Conservation (phyloP, 2,888 invertebrate genomes). For the Mesoligia furuncula region DNA sequence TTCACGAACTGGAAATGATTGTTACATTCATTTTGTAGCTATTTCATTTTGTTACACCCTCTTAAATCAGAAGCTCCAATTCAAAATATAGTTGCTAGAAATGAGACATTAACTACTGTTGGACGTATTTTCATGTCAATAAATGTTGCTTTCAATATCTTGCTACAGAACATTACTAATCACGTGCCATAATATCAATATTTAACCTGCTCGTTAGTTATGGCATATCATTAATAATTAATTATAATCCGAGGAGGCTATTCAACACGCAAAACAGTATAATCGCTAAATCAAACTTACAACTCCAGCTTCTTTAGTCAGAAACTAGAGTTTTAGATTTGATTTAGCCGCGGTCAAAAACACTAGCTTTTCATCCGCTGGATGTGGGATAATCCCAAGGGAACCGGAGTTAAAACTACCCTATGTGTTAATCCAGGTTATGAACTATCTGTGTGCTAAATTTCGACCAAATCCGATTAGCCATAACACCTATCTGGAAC, state of each 20-base stretch:
- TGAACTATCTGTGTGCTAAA: background rate
- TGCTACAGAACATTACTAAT: background rate
- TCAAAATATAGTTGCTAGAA: background rate
- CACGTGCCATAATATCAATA: constrained; percentile 1
- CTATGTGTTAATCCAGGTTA: background rate
- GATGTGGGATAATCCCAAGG: background rate
- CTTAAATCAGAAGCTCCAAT: background rate
- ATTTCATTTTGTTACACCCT: background rate
- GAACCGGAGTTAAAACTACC: background rate
- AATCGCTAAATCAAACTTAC: background rate
- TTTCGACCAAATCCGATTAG: background rate
- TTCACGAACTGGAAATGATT: constrained; percentile 13
- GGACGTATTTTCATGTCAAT: background rate
- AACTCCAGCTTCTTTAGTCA: background rate
- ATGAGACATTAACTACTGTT: too few relatives aligned
- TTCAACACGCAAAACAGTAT: too few relatives aligned
- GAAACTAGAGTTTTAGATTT: background rate
- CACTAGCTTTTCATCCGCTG: background rate
- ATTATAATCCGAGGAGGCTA: background rate
- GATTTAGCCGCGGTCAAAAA: background rate
- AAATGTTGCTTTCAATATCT: background rate
- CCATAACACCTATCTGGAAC: background rate
- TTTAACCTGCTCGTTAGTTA: constrained; percentile 19
- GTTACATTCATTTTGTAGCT: constrained; percentile 2
- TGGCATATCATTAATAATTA: constrained; percentile 24